Percentiles rank a stretch among this genome's conserved stretches.
Conservation (phyloP, 2,888 invertebrate genomes). For the Villa cingulata region DNA sequence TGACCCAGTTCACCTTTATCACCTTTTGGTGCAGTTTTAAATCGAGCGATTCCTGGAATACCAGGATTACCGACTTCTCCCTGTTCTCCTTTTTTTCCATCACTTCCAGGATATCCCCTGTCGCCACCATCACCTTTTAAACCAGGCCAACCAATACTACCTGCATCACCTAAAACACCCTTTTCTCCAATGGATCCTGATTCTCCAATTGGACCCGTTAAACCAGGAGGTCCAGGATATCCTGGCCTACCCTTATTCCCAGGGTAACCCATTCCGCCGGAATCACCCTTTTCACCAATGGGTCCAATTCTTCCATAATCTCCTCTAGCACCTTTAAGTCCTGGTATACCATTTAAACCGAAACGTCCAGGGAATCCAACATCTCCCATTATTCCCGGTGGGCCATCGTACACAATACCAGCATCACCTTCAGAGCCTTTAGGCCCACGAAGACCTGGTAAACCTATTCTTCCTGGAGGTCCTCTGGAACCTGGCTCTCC, state of each 20-base stretch:
- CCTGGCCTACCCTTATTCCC: slow-evolving; percentile 37
- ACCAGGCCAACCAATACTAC: slow-evolving; percentile 40
- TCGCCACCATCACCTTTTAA: slow-evolving; percentile 39
- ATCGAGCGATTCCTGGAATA: slow-evolving; percentile 25
- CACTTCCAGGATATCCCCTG: slow-evolving; percentile 34
- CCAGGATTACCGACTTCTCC: slow-evolving; percentile 38
- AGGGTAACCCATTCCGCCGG: slow-evolving; percentile 35
- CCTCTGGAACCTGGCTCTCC: slow-evolving; percentile 42
- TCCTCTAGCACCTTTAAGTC: slow-evolving; percentile 36
- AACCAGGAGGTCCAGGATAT: slow-evolving; percentile 42
- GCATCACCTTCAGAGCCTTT: slow-evolving; percentile 42
- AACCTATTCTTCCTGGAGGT: slow-evolving; percentile 39
- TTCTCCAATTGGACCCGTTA: slow-evolving; percentile 31
- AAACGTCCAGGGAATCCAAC: slow-evolving; percentile 45
- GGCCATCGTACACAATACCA: slow-evolving; percentile 38
- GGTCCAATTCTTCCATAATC: slow-evolving; percentile 44
- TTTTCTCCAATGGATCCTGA: slow-evolving; percentile 43
- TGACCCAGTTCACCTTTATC: slow-evolving; percentile 38
- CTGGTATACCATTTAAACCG: slow-evolving; percentile 39
- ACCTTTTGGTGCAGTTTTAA: slow-evolving; percentile 34
- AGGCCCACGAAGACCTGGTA: slow-evolving; percentile 37
- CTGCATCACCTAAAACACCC: slow-evolving; percentile 43
- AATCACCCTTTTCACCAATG: slow-evolving; percentile 37
- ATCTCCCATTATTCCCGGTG: slow-evolving; percentile 43
- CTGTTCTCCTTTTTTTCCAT: slow-evolving; percentile 35